Conservation (phyloP, 2,888 invertebrate genomes). For the Netelia inedita region DNA sequence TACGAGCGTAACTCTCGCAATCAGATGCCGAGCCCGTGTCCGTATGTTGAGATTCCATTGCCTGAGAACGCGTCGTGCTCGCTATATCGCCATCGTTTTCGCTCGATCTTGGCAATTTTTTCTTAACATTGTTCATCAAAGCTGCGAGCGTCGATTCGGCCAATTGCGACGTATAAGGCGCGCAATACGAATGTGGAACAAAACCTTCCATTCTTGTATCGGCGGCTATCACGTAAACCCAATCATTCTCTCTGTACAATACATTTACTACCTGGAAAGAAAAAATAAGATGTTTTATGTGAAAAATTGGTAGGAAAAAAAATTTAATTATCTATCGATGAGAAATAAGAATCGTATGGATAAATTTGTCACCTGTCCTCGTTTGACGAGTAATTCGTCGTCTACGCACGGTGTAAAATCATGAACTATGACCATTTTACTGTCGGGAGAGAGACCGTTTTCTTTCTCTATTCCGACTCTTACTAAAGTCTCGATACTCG, state of each 20-base stretch:
- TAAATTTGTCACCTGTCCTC: slow-evolving; percentile 89
- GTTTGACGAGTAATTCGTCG: slow-evolving; percentile 94
- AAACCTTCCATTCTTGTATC: slow-evolving; percentile 97
- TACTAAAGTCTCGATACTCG: slow-evolving; percentile 96
- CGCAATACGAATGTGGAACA: slow-evolving; percentile 97
- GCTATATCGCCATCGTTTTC: slow-evolving; percentile 80
- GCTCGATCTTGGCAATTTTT: slow-evolving; percentile 91
- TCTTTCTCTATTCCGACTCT: slow-evolving; percentile 97
- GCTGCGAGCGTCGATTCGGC: slow-evolving; percentile 89
- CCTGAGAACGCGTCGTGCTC: slow-evolving; percentile 76
- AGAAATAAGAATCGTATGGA: background rate
- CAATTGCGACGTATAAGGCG: slow-evolving; percentile 92
- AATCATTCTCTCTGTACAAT: slow-evolving; percentile 97
- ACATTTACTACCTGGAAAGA: slow-evolving; percentile 93
- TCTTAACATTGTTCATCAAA: slow-evolving; percentile 89
- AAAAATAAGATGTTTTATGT: slow-evolving; percentile 28
- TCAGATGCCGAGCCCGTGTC: slow-evolving; percentile 87
- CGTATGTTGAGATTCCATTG: slow-evolving; percentile 81
- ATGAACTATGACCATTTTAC: slow-evolving; percentile 97
- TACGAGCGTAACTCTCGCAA: slow-evolving; percentile 88
- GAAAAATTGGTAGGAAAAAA: slow-evolving; percentile 20
- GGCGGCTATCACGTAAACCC: slow-evolving; percentile 98
- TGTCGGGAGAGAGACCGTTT: slow-evolving; percentile 95
- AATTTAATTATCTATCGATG: too few relatives aligned
- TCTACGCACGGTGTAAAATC: slow-evolving; percentile 98